Evolutionary conservation across 2,113 vertebrate genomes (phyloP), one percentile per base, ranked within the genome.

Genomic region (Protobothrops mucrosquamatus): DNA sequence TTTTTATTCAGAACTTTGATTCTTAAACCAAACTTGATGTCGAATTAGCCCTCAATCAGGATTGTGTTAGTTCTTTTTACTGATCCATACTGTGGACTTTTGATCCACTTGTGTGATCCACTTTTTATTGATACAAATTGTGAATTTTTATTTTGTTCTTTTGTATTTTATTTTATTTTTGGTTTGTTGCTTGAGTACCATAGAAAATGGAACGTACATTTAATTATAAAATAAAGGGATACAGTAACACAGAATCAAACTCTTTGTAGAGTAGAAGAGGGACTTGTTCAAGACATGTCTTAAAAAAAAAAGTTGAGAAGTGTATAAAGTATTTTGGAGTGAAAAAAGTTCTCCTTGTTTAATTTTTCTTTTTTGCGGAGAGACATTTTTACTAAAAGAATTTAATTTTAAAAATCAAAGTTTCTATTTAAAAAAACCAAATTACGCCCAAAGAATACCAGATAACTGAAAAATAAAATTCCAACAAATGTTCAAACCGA

Each of bases 401-500:
- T 29, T 20, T 39, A 39, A 39, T 39, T 61, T 39, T 43, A 81
- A 81, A 43, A 81, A 4, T 12, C 34, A 34, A 23, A 24, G 43
- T 55, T 39, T 34, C 74, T 43, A 43, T 81, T 81, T 39, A 43
- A 81, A 81, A 43, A 43, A 86, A 88, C 22, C 18, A 64, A 81
- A 87, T 34, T 7, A 69, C n/a, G 6, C 2, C 91, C 24, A n/a
- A 6, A 85, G 92, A 92, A 0, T 12, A 0, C 55, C 93, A 92
- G 91, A 95, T 88, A 61, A 93, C 85, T 51, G 69, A 89, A 94
- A 86, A 20, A 55, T 59, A 11, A 93, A 89, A 18, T 46, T 12
- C 34, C 34, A 92, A 88, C 91, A 54, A 55, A 91, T 91, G 56
- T 93, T 95, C 92, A 92, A 93, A 64, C 94, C 89, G 87, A 29